Evolutionary conservation across 2,113 vertebrate species (phyloP).

Genomic region (Picathartes gymnocephalus): DNA sequence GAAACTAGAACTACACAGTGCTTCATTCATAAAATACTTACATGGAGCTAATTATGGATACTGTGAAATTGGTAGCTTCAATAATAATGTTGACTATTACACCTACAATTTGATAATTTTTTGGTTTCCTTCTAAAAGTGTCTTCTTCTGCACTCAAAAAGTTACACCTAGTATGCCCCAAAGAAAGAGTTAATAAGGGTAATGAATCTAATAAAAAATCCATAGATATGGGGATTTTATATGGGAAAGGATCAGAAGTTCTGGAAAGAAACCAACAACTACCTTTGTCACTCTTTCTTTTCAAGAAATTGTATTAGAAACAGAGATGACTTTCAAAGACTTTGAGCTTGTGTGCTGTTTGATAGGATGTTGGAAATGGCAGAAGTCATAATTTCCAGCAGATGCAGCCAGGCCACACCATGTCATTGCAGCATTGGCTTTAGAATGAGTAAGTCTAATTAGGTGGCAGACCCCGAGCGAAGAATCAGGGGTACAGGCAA

Average conservation of each 20-base stretch:
- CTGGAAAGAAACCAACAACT: neutral
- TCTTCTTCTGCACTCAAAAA: neutral
- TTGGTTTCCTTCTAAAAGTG: neutral
- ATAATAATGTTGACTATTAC: neutral
- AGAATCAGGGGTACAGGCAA: neutral
- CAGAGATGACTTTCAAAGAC: neutral
- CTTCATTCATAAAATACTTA: neutral
- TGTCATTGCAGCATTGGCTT: neutral
- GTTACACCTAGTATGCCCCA: neutral
- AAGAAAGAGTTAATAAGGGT: neutral
- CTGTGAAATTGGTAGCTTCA: neutral
- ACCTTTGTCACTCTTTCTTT: neutral
- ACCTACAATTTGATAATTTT: neutral
- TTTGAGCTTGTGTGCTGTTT: neutral
- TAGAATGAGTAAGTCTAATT: neutral
- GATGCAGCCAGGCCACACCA: neutral
- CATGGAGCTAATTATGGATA: neutral
- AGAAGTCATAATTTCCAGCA: neutral
- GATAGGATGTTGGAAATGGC: neutral
- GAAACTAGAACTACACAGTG: neutral
- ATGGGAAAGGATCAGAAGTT: neutral
- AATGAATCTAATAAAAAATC: neutral
- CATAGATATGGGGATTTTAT: fast-evolving
- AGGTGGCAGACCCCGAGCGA: neutral
- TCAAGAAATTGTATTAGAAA: neutral